Evolutionary conservation across 2,113 vertebrate species (phyloP).

Genomic region (Scomber japonicus): DNA sequence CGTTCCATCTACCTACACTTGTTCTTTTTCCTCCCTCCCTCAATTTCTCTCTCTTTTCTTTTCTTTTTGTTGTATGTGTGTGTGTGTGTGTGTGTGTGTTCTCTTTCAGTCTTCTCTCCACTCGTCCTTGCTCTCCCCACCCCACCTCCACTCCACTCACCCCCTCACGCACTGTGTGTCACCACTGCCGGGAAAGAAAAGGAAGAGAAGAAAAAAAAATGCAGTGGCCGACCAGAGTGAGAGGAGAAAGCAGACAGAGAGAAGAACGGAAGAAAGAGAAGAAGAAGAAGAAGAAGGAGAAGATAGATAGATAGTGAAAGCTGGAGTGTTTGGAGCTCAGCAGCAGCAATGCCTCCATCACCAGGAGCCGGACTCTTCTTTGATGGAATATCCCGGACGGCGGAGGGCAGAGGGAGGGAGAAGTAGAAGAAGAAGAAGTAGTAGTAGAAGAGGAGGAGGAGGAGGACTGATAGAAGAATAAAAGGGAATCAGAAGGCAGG

Average conservation of each 20-base stretch:
- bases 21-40: conserved; percentile 27
- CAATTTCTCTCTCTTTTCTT: conserved; percentile 13
- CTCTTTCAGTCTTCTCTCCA: conserved; percentile 45
- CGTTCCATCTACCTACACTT: conserved; percentile 73
- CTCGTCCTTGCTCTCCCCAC: conserved; percentile 35
- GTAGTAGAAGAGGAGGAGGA: conserved; percentile 19
- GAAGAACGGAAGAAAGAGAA: conserved; percentile 32
- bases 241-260: conserved; percentile 35
- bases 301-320: conserved; percentile 37
- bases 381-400: conserved; percentile 75
- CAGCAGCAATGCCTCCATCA: conserved; percentile 26
- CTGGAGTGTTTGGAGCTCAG: conserved; percentile 33
- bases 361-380: conserved; percentile 41
- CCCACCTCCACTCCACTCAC: conserved; percentile 1
- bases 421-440: conserved; percentile 45
- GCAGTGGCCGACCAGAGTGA: conserved; percentile 40
- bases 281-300: conserved; percentile 33
- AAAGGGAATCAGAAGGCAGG: conserved; percentile 40
- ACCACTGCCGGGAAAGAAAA: conserved; percentile 39
- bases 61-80: background rate
- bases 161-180: conserved; percentile 66
- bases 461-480: conserved; percentile 33
- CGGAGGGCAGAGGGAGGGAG: conserved; percentile 49
- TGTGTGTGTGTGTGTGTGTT: background rate
- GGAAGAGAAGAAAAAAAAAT: conserved; percentile 61